Base-by-base conservation (phyloP, 1,140 invertebrate genomes). In the Pseudomyrmex gracilis region DNA sequence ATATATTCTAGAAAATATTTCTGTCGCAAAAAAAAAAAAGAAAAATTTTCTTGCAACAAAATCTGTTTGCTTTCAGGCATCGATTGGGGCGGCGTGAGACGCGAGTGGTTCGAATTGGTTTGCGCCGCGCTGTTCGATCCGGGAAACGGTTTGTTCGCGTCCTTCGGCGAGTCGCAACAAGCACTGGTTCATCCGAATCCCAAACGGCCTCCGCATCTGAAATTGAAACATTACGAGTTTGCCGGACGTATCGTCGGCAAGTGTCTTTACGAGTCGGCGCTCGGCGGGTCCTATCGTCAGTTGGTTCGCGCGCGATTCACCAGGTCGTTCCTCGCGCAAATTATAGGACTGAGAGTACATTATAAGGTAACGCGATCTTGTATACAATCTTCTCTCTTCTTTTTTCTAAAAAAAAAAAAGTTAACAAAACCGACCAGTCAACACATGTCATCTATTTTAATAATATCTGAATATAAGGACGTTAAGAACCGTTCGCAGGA, bases 191-290 rank as follows among this genome's bases (percentile, higher is more conserved):
- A 99, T 95, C 98, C 98, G 1, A 98, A 98, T 94, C 96, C 96
- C 15, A 96, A 96, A 90, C 94, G 97, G 34, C 96, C 97, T 8
- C 70, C 96, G 9, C 95, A 97, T 92, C 93, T 98, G 5, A 98
- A 98, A 93, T 90, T 98, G 61, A 98, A 98, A 90, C 97, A 98
- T 93, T 99, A 97, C 93, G 98, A 99, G 95, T 98, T 99, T 93
- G 98, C 98, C 51, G 98, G 98, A 45, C 97, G 97, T 93, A 96
- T 99, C 85, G 98, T 99, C n/a, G 98, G 98, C 63, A 98, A 98
- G 94, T 98, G 98, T 94, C 94, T 98, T 76, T 99, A 98, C 92
- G 98, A 99, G 94, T 98, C 97, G 63, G 97, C 98, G 12, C 95
- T 98, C 15, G 98, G 98, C 5, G 97, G 97, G 34, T 96, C 96